phyloP scores from a whole-genome alignment of 2,113 vertebrate genomes.

The Sander lucioperca region DNA sequence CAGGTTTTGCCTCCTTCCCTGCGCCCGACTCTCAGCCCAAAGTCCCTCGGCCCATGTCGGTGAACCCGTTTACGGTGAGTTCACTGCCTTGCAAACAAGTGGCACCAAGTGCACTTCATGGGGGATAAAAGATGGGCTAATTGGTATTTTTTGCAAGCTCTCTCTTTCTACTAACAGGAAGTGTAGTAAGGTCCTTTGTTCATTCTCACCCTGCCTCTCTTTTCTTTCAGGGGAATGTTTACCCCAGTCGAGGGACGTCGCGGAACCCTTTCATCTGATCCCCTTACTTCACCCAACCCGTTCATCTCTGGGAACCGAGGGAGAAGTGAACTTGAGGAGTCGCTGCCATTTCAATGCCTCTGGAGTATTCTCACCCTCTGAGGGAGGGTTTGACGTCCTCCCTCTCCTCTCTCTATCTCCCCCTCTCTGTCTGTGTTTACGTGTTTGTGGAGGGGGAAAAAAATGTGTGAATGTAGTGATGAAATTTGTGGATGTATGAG shows the following conservation, averaged over 20 bases:
- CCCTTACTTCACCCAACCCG: background rate
- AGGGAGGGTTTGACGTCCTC: constrained; percentile 31
- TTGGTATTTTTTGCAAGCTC: constrained; percentile 21
- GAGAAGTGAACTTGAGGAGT: constrained; percentile 73
- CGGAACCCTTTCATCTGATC: constrained; percentile 87
- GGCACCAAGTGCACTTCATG: background rate
- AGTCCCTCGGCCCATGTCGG: constrained; percentile 83
- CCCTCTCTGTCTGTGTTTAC: constrained; percentile 62
- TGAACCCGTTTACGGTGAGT: constrained; percentile 87
- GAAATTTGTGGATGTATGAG: constrained; percentile 28
- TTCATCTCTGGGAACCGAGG: constrained; percentile 49
- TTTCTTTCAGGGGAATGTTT: constrained; percentile 84
- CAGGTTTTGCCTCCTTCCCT: constrained; percentile 83
- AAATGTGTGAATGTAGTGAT: constrained; percentile 64
- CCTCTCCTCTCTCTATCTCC: background rate
- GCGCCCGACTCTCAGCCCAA: constrained; percentile 77
- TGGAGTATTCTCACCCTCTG: constrained; percentile 68
- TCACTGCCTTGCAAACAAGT: background rate
- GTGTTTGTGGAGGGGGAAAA: constrained; percentile 55
- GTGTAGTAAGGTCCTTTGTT: constrained; percentile 20
- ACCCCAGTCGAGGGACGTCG: constrained; percentile 84
- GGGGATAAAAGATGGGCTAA: background rate
- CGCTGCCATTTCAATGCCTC: constrained; percentile 80
- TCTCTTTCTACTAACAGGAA: constrained; percentile 14
- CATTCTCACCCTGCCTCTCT: constrained; percentile 53